Evolutionary conservation across 2,113 vertebrate genomes (phyloP).

Genomic region (Eretmochelys imbricata): DNA sequence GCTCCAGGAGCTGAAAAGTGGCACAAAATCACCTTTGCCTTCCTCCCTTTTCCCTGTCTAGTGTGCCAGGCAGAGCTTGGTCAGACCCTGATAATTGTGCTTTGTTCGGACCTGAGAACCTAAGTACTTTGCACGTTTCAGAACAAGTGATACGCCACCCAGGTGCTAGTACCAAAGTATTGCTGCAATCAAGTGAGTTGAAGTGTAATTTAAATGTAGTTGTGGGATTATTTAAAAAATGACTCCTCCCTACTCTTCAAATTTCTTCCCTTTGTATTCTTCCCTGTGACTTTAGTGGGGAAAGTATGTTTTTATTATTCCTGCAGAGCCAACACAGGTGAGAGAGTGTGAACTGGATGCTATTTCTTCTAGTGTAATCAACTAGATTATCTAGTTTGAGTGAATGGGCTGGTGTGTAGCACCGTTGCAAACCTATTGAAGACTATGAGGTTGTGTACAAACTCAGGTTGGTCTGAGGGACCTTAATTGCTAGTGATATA

Average conservation of each 20-base stretch:
- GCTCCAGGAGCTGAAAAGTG: not conserved
- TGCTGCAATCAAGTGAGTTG: not conserved
- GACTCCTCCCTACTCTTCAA: not conserved
- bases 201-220: not conserved
- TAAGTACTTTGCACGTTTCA: not conserved
- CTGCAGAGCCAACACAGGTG: not conserved
- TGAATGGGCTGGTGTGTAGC: not conserved
- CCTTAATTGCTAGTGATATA: not conserved
- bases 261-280: not conserved
- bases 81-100: not conserved
- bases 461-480: not conserved
- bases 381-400: not conserved
- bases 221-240: not conserved
- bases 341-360: fast-evolving
- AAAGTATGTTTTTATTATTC: not conserved
- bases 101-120: not conserved
- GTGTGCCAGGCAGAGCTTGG: not conserved
- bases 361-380: not conserved
- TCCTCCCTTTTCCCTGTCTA: not conserved
- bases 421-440: not conserved
- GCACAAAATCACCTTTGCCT: not conserved
- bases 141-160: not conserved
- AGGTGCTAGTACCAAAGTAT: not conserved
- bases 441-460: not conserved
- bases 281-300: not conserved